Percentiles rank a stretch among this genome's conserved stretches.
phyloP scores from a whole-genome alignment of 1,140 invertebrate species.

The Anadara kagoshimensis region DNA sequence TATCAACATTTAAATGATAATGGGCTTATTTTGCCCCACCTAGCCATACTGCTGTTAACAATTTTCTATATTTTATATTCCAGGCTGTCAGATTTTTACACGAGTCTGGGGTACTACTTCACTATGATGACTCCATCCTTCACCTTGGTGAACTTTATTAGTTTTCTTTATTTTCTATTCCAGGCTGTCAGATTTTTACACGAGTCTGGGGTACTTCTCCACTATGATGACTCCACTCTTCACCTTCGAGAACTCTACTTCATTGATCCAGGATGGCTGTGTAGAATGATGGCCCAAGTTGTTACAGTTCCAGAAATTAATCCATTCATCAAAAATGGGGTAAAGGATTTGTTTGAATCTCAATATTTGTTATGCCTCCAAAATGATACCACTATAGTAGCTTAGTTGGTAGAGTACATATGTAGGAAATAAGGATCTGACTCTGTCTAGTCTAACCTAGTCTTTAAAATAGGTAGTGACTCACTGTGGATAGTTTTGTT shows the following conservation, averaged over 20 bases:
- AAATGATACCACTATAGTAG: too few relatives aligned
- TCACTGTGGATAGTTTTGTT: too few relatives aligned
- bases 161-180: slow-evolving; percentile 13
- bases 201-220: slow-evolving; percentile 84
- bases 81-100: slow-evolving; percentile 77
- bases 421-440: too few relatives aligned
- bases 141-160: slow-evolving; percentile 93
- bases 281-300: slow-evolving; percentile 97
- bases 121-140: slow-evolving; percentile 95
- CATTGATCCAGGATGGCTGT: slow-evolving; percentile 98
- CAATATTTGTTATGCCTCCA: too few relatives aligned
- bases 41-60: too few relatives aligned
- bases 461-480: too few relatives aligned
- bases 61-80: slow-evolving; percentile 17
- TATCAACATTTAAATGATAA: too few relatives aligned
- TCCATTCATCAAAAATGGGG: slow-evolving; percentile 89
- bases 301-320: slow-evolving; percentile 98
- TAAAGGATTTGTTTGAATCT: too few relatives aligned
- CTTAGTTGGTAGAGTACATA: too few relatives aligned
- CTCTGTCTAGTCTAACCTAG: too few relatives aligned
- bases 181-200: slow-evolving; percentile 77
- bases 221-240: slow-evolving; percentile 95
- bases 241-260: slow-evolving; percentile 93
- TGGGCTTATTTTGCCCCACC: too few relatives aligned
- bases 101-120: slow-evolving; percentile 84